These are phyloP conservation scores for Pararge aegeria DNA, from an alignment of 1,140 invertebrate genomes.

Conservation along the genomic window DNA sequence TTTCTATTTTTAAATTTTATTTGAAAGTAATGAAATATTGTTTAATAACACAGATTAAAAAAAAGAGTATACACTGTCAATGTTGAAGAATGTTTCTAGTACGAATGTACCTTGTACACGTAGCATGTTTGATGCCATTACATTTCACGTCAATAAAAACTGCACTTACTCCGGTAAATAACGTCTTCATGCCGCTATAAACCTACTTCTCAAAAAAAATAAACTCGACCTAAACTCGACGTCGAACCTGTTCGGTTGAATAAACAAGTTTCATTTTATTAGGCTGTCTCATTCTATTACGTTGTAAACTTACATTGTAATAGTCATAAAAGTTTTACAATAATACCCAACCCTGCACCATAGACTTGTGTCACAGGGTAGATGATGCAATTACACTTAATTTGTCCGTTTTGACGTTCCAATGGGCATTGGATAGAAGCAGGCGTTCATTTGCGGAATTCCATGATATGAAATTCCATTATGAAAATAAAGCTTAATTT, in stretches of 20 bases:
- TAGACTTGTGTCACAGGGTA: no score
- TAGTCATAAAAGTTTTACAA: conserved; percentile 25
- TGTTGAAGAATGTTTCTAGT: no score
- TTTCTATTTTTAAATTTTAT: no score
- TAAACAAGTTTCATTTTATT: conserved; percentile 22
- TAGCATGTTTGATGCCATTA: neutral
- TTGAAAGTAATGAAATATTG: no score
- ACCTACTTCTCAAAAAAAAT: neutral
- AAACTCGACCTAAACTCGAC: neutral
- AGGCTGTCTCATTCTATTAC: conserved; percentile 21
- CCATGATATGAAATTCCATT: no score
- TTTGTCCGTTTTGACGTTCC: no score
- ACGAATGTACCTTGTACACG: neutral
- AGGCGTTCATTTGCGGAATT: no score
- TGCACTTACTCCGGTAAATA: neutral
- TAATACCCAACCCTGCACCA: neutral
- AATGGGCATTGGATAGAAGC: no score
- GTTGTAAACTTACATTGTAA: conserved; percentile 6
- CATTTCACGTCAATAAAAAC: neutral
- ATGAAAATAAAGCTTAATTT: no score
- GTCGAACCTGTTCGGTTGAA: conserved; percentile 1
- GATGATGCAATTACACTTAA: no score
- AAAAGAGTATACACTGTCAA: no score
- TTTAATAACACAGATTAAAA: no score
- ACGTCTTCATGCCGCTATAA: neutral